Conservation (phyloP, 2,888 invertebrate genomes). For the Chloromyia formosa region DNA sequence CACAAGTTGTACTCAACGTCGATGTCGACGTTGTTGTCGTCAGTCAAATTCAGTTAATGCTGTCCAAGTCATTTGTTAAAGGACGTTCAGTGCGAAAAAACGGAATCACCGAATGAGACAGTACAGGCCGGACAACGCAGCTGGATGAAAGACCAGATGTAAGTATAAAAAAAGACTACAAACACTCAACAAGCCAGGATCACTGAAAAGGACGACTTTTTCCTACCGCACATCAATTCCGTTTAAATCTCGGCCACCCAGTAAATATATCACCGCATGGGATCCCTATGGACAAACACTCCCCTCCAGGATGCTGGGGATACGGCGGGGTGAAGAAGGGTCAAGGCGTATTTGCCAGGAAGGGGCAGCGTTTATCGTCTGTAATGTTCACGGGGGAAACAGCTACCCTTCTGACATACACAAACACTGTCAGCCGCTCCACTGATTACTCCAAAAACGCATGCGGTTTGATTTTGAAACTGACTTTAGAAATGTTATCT, state of each 20-base stretch:
- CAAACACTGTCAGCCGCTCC: too few relatives aligned
- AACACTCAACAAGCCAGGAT: constrained; percentile 44
- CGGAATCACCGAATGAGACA: constrained; percentile 22
- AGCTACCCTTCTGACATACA: too few relatives aligned
- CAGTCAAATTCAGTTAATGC: constrained; percentile 50
- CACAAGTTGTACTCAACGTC: constrained; percentile 27
- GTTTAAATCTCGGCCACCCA: constrained; percentile 50
- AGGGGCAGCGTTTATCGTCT: neutral
- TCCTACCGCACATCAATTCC: constrained; percentile 49
- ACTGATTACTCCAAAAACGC: too few relatives aligned
- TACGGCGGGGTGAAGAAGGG: too few relatives aligned
- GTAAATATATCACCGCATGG: constrained; percentile 47
- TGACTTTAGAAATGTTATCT: too few relatives aligned
- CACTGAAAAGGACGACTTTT: constrained; percentile 40
- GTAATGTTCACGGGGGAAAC: neutral
- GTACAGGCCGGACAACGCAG: constrained; percentile 33
- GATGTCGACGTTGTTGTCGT: constrained; percentile 42
- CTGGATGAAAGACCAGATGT: constrained; percentile 16
- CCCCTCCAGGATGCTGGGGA: constrained; percentile 36
- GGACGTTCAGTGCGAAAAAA: constrained; percentile 41
- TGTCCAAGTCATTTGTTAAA: constrained; percentile 50
- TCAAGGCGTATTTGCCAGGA: too few relatives aligned
- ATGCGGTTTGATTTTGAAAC: too few relatives aligned
- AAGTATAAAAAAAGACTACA: constrained; percentile 21
- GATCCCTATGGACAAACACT: constrained; percentile 26